Conservation (phyloP, 2,113 vertebrate species). For the Typhlomys cinereus region DNA sequence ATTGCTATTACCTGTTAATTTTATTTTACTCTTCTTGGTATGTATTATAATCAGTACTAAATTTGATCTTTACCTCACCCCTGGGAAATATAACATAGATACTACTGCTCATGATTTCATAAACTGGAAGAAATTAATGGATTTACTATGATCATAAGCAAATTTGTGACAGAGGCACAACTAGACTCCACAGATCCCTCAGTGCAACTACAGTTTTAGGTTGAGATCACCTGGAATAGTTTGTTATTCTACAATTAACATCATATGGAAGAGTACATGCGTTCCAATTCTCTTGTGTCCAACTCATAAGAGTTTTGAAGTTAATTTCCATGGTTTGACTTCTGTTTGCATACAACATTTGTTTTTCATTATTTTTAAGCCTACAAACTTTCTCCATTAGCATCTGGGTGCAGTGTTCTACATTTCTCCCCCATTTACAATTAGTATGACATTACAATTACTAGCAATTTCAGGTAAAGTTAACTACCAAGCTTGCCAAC, state of each 20-base stretch:
- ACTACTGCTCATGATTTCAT: conserved; percentile 26
- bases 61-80: background rate
- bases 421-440: conserved; percentile 53
- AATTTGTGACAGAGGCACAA: conserved; percentile 41
- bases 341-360: conserved; percentile 44
- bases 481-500: conserved; percentile 60
- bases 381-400: conserved; percentile 43
- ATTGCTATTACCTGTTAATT: background rate
- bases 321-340: conserved; percentile 53
- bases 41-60: conserved; percentile 6
- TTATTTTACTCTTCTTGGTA: too few relatives aligned
- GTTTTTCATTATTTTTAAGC: conserved; percentile 42
- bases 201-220: background rate
- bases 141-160: background rate
- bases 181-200: background rate
- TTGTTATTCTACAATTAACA: conserved; percentile 11
- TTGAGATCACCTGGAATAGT: background rate
- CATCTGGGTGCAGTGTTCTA: conserved; percentile 41
- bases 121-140: conserved; percentile 15
- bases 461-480: conserved; percentile 70
- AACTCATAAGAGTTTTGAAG: conserved; percentile 52
- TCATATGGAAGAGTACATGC: conserved; percentile 46
- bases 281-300: conserved; percentile 40
- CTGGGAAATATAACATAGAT: background rate
- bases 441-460: conserved; percentile 68